A percentile compares a stretch with the other conserved stretches of the same genome.
These are phyloP conservation scores for Bufotes viridis DNA, from an alignment of 2,797 vertebrate species.

Conservation along the genomic window DNA sequence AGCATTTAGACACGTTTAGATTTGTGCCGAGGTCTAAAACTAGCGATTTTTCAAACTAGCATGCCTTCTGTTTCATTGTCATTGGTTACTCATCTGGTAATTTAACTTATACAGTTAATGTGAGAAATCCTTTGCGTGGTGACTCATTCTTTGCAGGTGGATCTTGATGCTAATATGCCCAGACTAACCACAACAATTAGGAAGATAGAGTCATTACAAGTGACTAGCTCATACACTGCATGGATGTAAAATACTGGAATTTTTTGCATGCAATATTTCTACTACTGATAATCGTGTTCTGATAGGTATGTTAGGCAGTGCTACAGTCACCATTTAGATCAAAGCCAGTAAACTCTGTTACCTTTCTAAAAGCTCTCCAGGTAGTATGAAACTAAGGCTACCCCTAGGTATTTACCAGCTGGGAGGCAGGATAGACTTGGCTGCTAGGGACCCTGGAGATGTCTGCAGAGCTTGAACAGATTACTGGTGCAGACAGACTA, in stretches of 20 bases:
- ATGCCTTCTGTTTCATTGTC: not conserved
- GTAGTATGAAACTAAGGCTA: too few relatives aligned
- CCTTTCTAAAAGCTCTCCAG: too few relatives aligned
- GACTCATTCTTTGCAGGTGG: slow-evolving; percentile 28
- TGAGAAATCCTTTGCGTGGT: not conserved
- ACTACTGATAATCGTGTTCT: not conserved
- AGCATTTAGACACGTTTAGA: not conserved
- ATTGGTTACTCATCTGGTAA: not conserved
- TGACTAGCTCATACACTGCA: slow-evolving; percentile 3
- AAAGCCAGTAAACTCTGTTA: too few relatives aligned
- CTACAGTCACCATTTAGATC: too few relatives aligned
- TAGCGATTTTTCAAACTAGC: not conserved
- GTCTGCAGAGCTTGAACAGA: too few relatives aligned
- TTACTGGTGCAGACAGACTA: too few relatives aligned
- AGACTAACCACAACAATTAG: slow-evolving; percentile 12
- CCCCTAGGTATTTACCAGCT: too few relatives aligned
- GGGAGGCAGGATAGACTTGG: too few relatives aligned
- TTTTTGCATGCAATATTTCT: slow-evolving; percentile 23
- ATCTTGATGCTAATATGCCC: slow-evolving; percentile 19
- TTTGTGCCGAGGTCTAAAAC: not conserved
- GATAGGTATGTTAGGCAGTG: not conserved
- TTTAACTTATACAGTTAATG: not conserved
- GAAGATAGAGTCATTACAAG: not conserved
- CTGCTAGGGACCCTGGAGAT: too few relatives aligned
- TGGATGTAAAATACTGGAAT: slow-evolving; percentile 20